Base-by-base conservation (phyloP, 1,140 invertebrate species). In the Drosophila hydei region DNA sequence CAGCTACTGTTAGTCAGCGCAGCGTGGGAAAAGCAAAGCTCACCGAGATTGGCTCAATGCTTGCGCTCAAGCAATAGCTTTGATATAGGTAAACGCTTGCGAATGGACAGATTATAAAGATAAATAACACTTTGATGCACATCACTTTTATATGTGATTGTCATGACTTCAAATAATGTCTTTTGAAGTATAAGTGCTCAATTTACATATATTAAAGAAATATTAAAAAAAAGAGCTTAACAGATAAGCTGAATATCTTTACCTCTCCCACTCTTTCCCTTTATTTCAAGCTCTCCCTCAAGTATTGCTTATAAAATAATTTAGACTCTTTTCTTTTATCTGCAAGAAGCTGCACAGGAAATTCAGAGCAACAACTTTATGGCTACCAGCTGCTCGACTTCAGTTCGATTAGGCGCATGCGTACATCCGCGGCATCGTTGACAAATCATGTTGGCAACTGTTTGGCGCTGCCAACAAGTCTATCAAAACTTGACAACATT, bases 401-500 rank as follows among this genome's bases (percentile, higher is more conserved):
- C 18, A 23, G 12, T 21, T 6, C 27, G 27, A 30, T 36, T 21
- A 33, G 18, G 18, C 21, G 52, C n/a, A 63, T 45, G 36, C 62
- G 38, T n/a, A 36, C 55, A 51, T 55, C 25, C 23, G 18, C 27
- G 30, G 14, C 21, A 42, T 27, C 51, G 77, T 76, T 79, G 77
- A 80, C 77, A 79, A 79, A 83, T 78, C 74, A 61, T 72, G 75
- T 75, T 75, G 72, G 71, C 67, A 54, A 54, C 48, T 40, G 48
- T 42, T 54, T 47, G 40, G 11, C 42, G 50, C 75, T 79, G 80
- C 81, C 80, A 85, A 85, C 80, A 87, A 85, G 80, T 85, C 81
- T 85, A 85, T 85, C 80, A 85, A 81, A 67, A 72, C 54, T 50
- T 75, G 80, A 75, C 81, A 68, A 85, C 77, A 85, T 85, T 85